A percentile compares a stretch with the other conserved stretches of the same genome.
Conservation (phyloP, 2,797 vertebrate genomes). For the Lagodon rhomboides region DNA sequence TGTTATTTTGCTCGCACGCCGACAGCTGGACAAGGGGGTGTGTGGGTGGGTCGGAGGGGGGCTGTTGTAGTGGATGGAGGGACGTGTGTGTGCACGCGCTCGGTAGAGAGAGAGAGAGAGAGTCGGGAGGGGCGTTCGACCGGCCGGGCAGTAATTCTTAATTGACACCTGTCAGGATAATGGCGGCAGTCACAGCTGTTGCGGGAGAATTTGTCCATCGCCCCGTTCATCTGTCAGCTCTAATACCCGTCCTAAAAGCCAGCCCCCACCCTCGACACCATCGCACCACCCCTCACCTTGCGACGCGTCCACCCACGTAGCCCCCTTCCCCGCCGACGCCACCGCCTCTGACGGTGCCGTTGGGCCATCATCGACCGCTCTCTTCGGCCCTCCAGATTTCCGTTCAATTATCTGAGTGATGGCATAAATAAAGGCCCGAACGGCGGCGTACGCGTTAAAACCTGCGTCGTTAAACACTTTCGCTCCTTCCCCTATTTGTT, state of each 20-base stretch:
- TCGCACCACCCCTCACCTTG: slow-evolving; percentile 70
- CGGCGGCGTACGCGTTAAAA: not conserved
- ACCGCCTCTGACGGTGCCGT: slow-evolving; percentile 34
- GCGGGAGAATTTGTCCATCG: slow-evolving; percentile 95
- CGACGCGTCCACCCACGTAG: slow-evolving; percentile 38
- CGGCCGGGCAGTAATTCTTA: slow-evolving; percentile 98
- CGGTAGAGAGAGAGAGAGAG: too few species aligned
- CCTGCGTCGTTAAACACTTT: slow-evolving; percentile 21
- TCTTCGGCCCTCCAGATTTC: not conserved
- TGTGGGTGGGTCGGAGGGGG: slow-evolving; percentile 84
- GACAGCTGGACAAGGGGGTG: slow-evolving; percentile 96
- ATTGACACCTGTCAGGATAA: slow-evolving; percentile 99
- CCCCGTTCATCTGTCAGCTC: slow-evolving; percentile 98
- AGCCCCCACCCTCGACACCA: slow-evolving; percentile 62
- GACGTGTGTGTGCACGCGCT: slow-evolving; percentile 23
- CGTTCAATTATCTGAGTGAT: not conserved
- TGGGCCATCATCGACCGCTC: slow-evolving; percentile 6
- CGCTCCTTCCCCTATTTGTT: slow-evolving; percentile 30
- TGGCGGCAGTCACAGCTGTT: slow-evolving; percentile 96
- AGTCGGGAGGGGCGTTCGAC: slow-evolving; percentile 59
- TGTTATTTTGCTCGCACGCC: slow-evolving; percentile 94
- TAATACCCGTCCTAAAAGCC: slow-evolving; percentile 95
- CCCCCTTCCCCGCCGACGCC: slow-evolving; percentile 27
- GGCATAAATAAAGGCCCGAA: not conserved
- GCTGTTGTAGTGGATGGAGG: slow-evolving; percentile 66